Evolutionary conservation across 2,113 vertebrate species (phyloP).

Genomic region (Tympanuchus pallidicinctus): DNA sequence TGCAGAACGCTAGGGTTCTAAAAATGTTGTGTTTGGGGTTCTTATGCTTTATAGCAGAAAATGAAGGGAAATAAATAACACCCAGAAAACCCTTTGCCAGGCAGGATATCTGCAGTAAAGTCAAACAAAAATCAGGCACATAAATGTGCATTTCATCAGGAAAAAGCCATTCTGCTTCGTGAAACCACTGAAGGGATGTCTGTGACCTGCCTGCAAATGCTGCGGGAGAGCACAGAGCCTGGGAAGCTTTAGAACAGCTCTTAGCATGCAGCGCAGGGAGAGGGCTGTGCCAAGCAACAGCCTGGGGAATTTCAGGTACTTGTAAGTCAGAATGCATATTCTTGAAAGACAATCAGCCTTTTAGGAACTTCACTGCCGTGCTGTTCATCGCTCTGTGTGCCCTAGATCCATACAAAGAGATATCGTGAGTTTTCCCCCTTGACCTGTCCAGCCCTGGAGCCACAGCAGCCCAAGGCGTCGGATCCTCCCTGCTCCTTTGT

Average conservation of each 20-base stretch:
- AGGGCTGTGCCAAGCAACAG: background rate
- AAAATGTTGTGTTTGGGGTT: background rate
- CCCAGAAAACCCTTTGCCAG: background rate
- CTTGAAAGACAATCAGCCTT: background rate
- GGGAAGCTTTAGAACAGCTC: background rate
- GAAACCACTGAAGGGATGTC: background rate
- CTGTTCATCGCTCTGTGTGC: fast-evolving
- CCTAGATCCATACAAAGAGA: background rate
- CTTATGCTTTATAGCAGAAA: background rate
- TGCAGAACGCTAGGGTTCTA: background rate
- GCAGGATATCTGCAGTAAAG: background rate
- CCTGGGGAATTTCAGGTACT: background rate
- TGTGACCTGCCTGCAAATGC: background rate
- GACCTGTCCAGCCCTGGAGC: background rate
- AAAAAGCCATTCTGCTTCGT: background rate
- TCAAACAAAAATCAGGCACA: background rate
- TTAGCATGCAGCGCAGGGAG: background rate
- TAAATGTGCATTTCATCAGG: background rate
- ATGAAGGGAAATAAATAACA: background rate
- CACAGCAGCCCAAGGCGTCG: background rate
- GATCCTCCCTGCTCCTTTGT: background rate
- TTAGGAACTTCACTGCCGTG: background rate
- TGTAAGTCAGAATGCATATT: background rate
- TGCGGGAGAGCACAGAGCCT: fast-evolving
- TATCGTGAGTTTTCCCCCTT: background rate